These are phyloP conservation scores for Temnothorax curvispinosus DNA, from an alignment of 1,140 invertebrate species.

Conservation along the genomic window DNA sequence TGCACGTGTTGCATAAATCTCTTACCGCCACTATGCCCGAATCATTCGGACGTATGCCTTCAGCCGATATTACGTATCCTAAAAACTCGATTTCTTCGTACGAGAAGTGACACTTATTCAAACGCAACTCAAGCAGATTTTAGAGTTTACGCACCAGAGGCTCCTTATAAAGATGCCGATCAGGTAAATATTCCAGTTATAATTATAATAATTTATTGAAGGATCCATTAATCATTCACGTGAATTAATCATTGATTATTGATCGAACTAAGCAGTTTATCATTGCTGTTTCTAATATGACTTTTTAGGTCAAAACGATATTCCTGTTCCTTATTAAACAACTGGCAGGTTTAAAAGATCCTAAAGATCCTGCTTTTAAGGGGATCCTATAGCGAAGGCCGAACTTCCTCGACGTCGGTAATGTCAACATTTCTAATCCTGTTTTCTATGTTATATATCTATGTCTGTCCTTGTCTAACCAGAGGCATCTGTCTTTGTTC, in stretches of 20 bases:
- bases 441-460: no score
- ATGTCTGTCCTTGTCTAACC: no score
- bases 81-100: not conserved
- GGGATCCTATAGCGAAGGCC: no score
- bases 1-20: no score
- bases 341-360: slow-evolving; percentile 96
- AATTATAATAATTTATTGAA: not conserved
- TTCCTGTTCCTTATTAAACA: slow-evolving; percentile 98
- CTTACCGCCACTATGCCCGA: not conserved
- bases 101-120: no score
- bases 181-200: slow-evolving; percentile 89
- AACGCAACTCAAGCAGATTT: no score
- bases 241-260: slow-evolving; percentile 3
- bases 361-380: slow-evolving; percentile 98
- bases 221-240: not conserved
- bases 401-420: no score
- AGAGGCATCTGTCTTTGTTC: no score
- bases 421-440: no score
- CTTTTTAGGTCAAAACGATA: slow-evolving; percentile 91
- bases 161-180: slow-evolving; percentile 97
- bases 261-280: not conserved
- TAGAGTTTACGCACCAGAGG: slow-evolving; percentile 99
- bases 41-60: not conserved
- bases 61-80: not conserved
- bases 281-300: slow-evolving; percentile 13